Conservation (phyloP, 2,113 vertebrate genomes). For the Megaptera novaeangliae region DNA sequence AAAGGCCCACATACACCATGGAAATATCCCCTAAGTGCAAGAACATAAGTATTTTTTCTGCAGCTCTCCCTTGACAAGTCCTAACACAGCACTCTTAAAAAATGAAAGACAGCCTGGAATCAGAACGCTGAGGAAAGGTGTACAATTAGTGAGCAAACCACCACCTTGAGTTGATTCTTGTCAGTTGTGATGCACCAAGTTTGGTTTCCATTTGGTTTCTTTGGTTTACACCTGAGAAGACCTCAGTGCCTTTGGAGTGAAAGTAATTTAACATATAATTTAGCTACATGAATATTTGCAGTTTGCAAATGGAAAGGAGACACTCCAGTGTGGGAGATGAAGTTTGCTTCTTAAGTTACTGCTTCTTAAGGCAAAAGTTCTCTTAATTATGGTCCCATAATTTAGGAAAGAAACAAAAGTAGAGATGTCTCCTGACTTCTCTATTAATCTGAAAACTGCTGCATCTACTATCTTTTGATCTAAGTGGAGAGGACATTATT, state of each 20-base stretch:
- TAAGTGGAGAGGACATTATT: background rate
- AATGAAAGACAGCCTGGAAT: background rate
- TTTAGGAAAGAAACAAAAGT: background rate
- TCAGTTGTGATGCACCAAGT: background rate
- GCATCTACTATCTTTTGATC: background rate
- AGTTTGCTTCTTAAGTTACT: background rate
- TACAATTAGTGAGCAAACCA: background rate
- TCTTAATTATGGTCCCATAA: background rate
- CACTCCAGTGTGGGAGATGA: background rate
- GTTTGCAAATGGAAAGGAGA: background rate
- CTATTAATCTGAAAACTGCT: background rate
- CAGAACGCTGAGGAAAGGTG: background rate
- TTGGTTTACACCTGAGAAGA: background rate
- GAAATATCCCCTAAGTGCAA: background rate
- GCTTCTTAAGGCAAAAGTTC: background rate
- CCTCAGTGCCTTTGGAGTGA: background rate
- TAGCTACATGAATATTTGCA: background rate
- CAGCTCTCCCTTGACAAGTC: background rate
- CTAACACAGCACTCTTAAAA: background rate
- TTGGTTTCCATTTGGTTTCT: background rate
- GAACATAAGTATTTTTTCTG: background rate
- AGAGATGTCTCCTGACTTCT: background rate
- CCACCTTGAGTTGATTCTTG: background rate
- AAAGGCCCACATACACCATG: accelerated
- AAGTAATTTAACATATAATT: background rate